A percentile compares a stretch with the other conserved stretches of the same genome.
Evolutionary conservation across 2,797 vertebrate species (phyloP).

Genomic region (Anisognathus igniventris): DNA sequence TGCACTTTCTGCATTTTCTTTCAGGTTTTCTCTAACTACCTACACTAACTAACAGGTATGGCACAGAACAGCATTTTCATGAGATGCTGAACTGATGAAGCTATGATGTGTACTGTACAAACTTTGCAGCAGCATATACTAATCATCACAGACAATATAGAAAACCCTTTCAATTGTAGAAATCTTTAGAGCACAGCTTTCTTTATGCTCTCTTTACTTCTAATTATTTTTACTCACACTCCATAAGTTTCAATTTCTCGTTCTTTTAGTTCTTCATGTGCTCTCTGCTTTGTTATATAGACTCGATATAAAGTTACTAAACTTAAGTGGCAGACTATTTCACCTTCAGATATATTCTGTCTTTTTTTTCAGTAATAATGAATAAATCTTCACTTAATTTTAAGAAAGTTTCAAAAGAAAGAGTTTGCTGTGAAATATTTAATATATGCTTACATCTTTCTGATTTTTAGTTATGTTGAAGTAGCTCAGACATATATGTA

Average conservation of each 20-base stretch:
- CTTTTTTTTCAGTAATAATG: neutral
- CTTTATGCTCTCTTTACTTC: neutral
- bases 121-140: neutral
- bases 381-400: neutral
- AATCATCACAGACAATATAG: neutral
- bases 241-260: neutral
- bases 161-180: neutral
- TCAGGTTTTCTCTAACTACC: neutral
- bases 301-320: neutral
- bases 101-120: neutral
- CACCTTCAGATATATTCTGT: neutral
- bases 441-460: neutral
- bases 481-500: neutral
- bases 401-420: neutral
- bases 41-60: neutral
- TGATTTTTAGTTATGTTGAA: neutral
- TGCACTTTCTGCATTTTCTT: neutral
- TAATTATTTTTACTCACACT: constrained; percentile 47
- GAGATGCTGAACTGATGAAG: neutral
- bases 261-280: neutral
- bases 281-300: neutral
- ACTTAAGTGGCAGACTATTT: neutral
- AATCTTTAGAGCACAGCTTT: neutral
- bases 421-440: neutral
- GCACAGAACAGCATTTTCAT: neutral